A percentile compares a stretch with the other conserved stretches of the same genome.
These are phyloP conservation scores for Danionella cerebrum DNA, from an alignment of 2,113 vertebrate genomes.

Conservation along the genomic window DNA sequence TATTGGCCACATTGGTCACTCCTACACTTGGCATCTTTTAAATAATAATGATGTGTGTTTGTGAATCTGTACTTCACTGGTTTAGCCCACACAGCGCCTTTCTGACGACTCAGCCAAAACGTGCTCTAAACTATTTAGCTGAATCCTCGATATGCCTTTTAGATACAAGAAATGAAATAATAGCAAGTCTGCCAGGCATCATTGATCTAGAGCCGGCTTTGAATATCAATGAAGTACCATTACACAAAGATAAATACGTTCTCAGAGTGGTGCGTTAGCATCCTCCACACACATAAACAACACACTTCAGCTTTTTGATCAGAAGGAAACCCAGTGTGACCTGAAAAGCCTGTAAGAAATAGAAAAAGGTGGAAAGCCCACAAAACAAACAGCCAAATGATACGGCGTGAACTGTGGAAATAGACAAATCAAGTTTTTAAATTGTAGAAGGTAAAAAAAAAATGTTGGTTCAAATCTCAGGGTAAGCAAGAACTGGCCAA, in stretches of 20 bases:
- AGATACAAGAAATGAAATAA: conserved; percentile 54
- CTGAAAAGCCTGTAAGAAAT: conserved; percentile 6
- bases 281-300: conserved; percentile 11
- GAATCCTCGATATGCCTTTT: conserved; percentile 43
- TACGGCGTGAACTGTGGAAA: too few species aligned
- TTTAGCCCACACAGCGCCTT: conserved; percentile 21
- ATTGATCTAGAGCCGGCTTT: conserved; percentile 53
- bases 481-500: too few species aligned
- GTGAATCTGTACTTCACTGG: background rate
- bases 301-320: conserved; percentile 1
- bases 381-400: background rate
- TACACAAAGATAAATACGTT: conserved; percentile 48
- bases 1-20: background rate
- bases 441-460: too few species aligned
- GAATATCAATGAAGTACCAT: conserved; percentile 58
- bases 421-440: too few species aligned
- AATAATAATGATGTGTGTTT: background rate
- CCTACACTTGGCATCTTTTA: conserved; percentile 5
- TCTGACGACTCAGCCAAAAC: conserved; percentile 46
- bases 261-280: conserved; percentile 28
- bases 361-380: background rate
- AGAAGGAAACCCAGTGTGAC: background rate
- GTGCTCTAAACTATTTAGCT: conserved; percentile 45
- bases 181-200: conserved; percentile 42
- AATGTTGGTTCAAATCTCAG: too few species aligned